phyloP scores from a whole-genome alignment of 1,140 invertebrate species.

The Drosophila arawakana region DNA sequence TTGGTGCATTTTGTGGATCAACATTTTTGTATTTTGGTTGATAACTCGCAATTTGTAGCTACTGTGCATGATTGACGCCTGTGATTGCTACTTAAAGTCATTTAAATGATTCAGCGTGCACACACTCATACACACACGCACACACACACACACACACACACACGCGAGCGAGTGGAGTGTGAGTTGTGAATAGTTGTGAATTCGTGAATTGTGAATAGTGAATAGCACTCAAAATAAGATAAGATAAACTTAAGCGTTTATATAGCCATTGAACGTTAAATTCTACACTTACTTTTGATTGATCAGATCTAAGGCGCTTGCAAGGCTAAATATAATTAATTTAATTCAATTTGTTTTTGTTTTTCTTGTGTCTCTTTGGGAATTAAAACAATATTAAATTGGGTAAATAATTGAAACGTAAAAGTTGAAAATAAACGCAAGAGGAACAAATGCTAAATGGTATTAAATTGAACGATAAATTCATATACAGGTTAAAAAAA shows the following conservation, averaged over 20 bases:
- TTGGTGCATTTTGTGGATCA: constrained; percentile 10
- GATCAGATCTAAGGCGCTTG: constrained; percentile 72
- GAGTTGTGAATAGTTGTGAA: neutral
- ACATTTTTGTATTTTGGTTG: neutral
- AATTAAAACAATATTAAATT: constrained; percentile 30
- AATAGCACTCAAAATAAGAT: constrained; percentile 5
- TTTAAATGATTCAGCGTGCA: neutral
- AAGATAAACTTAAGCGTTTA: constrained; percentile 24
- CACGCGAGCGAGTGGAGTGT: constrained; percentile 2
- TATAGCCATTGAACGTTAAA: constrained; percentile 10
- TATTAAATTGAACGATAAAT: constrained; percentile 51
- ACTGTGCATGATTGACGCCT: constrained; percentile 15
- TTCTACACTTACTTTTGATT: constrained; percentile 74
- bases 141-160: constrained; percentile 5
- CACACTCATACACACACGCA: constrained; percentile 1
- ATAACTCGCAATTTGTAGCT: neutral
- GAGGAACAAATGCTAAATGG: constrained; percentile 44
- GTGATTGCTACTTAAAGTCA: neutral
- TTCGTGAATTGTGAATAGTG: neutral
- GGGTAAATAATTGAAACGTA: constrained; percentile 43
- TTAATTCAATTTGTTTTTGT: constrained; percentile 35
- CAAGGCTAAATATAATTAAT: constrained; percentile 73
- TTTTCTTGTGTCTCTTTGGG: constrained; percentile 9
- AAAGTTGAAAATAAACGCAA: constrained; percentile 6
- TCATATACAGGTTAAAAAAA: constrained; percentile 15